Conservation (phyloP, 2,797 vertebrate species). For the Epinephelus coioides region DNA sequence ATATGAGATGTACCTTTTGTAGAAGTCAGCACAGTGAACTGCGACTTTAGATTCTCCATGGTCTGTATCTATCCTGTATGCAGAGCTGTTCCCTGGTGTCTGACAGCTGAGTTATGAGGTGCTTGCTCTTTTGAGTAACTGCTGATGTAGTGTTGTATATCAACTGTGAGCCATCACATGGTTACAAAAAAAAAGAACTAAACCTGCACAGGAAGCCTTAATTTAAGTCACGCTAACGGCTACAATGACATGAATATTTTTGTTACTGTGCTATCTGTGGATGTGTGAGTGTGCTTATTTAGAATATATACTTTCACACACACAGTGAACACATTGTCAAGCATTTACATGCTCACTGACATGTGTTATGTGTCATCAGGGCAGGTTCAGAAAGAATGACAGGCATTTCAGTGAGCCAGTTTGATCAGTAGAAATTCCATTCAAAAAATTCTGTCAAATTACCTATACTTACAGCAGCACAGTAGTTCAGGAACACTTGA, state of each 20-base stretch:
- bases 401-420: conserved; percentile 47
- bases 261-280: neutral
- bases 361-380: neutral
- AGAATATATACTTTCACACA: neutral
- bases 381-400: conserved; percentile 15
- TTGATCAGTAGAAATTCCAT: conserved; percentile 28
- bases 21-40: conserved; percentile 54
- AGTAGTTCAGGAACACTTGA: neutral
- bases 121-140: neutral
- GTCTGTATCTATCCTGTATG: neutral
- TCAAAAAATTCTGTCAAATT: conserved; percentile 2
- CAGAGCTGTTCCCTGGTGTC: neutral
- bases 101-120: neutral
- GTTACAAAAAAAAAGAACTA: neutral
- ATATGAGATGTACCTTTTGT: conserved; percentile 45
- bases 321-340: neutral
- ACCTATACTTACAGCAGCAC: too few species aligned
- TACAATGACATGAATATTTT: neutral
- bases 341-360: neutral
- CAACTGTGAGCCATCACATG: neutral
- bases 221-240: neutral
- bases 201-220: conserved; percentile 17
- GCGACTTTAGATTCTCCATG: conserved; percentile 33
- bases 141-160: neutral
- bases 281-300: neutral